Conservation (phyloP, 2,797 vertebrate genomes). For the Lacerta viridis region DNA sequence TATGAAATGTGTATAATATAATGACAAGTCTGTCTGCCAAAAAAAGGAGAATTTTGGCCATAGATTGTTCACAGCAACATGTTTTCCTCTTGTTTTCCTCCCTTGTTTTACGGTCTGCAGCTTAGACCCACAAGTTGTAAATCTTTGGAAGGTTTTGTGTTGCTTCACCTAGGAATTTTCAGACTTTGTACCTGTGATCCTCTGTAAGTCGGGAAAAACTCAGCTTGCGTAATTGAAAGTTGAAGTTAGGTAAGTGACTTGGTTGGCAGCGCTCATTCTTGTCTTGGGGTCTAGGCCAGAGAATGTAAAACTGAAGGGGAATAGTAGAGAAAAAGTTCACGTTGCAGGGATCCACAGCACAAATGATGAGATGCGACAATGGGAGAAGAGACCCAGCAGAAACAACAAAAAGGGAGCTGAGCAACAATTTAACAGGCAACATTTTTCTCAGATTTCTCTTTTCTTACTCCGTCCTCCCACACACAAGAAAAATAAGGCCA, state of each 20-base stretch:
- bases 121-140: not conserved
- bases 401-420: too few relatives aligned
- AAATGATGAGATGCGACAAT: not conserved
- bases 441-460: too few relatives aligned
- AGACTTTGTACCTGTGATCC: not conserved
- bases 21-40: not conserved
- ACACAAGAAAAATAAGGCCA: too few relatives aligned
- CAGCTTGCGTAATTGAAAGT: not conserved
- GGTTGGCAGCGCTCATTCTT: not conserved
- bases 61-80: not conserved
- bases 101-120: not conserved
- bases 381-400: not conserved
- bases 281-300: not conserved
- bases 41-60: not conserved
- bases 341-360: too few relatives aligned
- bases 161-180: not conserved
- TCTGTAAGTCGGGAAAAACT: not conserved
- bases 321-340: not conserved
- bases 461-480: too few relatives aligned
- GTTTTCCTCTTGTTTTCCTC: constrained; percentile 21
- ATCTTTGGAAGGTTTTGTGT: not conserved
- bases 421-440: too few relatives aligned
- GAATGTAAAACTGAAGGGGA: too few relatives aligned
- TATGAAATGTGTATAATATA: not conserved
- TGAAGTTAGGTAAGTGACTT: not conserved